These are phyloP conservation scores for Metallyticus violacea DNA, from an alignment of 2,888 invertebrate genomes.

Conservation along the genomic window DNA sequence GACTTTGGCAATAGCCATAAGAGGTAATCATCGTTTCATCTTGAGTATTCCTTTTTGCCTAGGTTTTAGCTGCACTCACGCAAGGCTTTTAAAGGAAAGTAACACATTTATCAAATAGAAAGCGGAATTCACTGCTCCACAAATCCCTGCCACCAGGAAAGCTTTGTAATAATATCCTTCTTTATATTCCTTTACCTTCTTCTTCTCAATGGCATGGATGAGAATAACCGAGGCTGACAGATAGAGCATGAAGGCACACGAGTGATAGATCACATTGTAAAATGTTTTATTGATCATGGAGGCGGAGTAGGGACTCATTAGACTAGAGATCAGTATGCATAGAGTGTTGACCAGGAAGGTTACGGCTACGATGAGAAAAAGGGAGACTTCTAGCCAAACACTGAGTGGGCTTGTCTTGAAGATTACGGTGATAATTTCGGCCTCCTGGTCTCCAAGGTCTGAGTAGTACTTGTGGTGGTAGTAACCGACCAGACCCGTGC, in stretches of 20 bases:
- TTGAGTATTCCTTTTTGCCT: too few relatives aligned
- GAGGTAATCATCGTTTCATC: too few relatives aligned
- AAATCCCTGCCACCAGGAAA: background rate
- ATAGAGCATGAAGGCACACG: background rate
- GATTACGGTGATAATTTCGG: background rate
- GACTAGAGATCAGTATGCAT: slow-evolving; percentile 67
- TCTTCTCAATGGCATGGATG: background rate
- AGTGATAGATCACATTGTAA: slow-evolving; percentile 42
- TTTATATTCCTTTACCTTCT: background rate
- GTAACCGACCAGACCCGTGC: slow-evolving; percentile 68
- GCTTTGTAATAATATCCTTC: background rate
- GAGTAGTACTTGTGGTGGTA: slow-evolving; percentile 47
- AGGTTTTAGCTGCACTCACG: too few relatives aligned
- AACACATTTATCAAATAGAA: too few relatives aligned
- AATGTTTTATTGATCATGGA: slow-evolving; percentile 78
- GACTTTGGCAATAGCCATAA: too few relatives aligned
- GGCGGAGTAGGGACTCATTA: slow-evolving; percentile 74
- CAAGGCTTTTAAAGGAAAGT: too few relatives aligned
- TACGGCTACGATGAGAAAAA: slow-evolving; percentile 70
- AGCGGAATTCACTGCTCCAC: too few relatives aligned
- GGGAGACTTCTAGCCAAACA: slow-evolving; percentile 53
- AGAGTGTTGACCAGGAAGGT: slow-evolving; percentile 79
- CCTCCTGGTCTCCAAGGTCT: slow-evolving; percentile 29
- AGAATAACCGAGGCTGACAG: background rate
- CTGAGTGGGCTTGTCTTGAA: background rate